These are phyloP conservation scores for Bombus confusus DNA, from an alignment of 1,140 invertebrate genomes.

Conservation along the genomic window DNA sequence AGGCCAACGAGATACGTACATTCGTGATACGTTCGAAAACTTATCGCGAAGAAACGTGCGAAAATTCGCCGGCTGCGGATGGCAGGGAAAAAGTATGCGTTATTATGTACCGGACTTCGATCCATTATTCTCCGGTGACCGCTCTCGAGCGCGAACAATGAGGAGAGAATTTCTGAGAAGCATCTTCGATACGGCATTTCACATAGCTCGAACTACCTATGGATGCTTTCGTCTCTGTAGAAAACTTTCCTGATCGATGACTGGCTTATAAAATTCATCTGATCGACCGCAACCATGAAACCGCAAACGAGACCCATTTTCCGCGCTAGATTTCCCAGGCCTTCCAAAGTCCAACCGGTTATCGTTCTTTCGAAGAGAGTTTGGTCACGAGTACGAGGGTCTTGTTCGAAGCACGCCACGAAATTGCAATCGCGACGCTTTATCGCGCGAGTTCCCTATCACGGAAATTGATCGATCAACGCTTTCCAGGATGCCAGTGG, in stretches of 20 bases:
- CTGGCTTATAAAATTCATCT: background rate
- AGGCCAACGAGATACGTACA: too few relatives aligned
- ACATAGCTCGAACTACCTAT: too few relatives aligned
- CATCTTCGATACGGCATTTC: background rate
- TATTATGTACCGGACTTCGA: background rate
- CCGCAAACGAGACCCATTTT: background rate
- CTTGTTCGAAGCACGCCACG: too few relatives aligned
- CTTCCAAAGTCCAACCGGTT: background rate
- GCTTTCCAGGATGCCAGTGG: too few relatives aligned
- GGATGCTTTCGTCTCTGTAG: too few relatives aligned
- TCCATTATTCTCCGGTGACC: slow-evolving; percentile 14
- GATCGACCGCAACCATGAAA: background rate
- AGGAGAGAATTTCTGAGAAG: slow-evolving; percentile 22
- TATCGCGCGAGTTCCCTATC: background rate
- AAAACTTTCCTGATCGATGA: too few relatives aligned
- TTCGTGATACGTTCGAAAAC: too few relatives aligned
- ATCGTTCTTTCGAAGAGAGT: background rate
- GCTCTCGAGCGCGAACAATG: slow-evolving; percentile 16
- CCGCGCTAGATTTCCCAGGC: background rate
- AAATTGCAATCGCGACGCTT: too few relatives aligned
- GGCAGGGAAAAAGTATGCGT: background rate
- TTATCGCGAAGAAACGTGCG: too few relatives aligned
- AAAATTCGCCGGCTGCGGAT: background rate
- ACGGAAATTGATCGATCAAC: background rate
- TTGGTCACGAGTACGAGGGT: too few relatives aligned